These are phyloP conservation scores for Oscheius sp. DNA, from an alignment of 2,888 invertebrate species.

Conservation along the genomic window DNA sequence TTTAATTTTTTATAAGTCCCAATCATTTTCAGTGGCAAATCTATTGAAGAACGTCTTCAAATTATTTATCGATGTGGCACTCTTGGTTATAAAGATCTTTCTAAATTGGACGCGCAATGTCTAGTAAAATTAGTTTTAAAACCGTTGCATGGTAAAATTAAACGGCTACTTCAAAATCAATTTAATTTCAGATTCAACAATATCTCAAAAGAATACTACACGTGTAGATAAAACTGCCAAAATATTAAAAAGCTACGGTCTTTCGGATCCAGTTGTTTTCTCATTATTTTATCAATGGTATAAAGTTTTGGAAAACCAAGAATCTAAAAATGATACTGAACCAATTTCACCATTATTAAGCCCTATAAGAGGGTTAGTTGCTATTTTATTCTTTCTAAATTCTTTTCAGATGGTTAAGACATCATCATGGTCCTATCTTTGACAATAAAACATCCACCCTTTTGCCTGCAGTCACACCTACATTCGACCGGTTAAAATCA, in stretches of 20 bases:
- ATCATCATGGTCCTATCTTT: constrained; percentile 2
- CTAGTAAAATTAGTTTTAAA: constrained; percentile 46
- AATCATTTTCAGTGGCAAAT: constrained; percentile 39
- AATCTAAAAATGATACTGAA: background rate
- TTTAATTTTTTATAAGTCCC: background rate
- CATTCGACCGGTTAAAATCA: constrained; percentile 25
- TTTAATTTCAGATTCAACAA: background rate
- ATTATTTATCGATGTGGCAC: constrained; percentile 47
- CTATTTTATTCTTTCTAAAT: background rate
- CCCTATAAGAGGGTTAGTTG: background rate
- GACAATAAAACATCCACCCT: background rate
- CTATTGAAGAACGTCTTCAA: constrained; percentile 45
- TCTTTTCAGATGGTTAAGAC: constrained; percentile 29
- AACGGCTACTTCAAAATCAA: background rate
- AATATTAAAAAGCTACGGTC: constrained; percentile 52
- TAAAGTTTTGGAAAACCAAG: constrained; percentile 38
- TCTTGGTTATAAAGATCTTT: constrained; percentile 56
- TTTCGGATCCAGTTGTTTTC: constrained; percentile 46
- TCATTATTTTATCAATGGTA: constrained; percentile 44
- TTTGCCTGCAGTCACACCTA: background rate
- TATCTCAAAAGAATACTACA: background rate
- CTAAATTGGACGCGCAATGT: constrained; percentile 39
- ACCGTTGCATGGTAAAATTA: constrained; percentile 50
- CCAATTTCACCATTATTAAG: too few species aligned
- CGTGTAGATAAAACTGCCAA: constrained; percentile 10